Conservation (phyloP, 2,888 invertebrate genomes). For the Parasteatoda lunata region DNA sequence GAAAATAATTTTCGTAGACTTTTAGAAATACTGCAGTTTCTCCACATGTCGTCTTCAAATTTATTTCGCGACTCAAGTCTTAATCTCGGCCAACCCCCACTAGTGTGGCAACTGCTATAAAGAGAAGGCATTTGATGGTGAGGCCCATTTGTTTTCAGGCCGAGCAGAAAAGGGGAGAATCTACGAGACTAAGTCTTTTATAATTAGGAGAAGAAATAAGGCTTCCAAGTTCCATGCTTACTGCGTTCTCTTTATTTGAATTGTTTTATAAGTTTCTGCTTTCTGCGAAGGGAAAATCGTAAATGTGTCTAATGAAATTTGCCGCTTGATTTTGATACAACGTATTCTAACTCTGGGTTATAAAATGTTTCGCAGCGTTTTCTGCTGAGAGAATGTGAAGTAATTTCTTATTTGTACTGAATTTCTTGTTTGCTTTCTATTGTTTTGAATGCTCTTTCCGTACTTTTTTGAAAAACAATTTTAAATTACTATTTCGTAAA, state of each 20-base stretch:
- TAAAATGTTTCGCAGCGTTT: no score
- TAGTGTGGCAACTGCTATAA: background rate
- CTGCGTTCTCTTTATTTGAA: background rate
- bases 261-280: background rate
- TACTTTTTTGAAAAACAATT: no score
- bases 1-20: background rate
- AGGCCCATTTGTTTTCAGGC: background rate
- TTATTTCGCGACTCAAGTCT: background rate
- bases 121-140: background rate
- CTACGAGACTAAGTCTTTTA: background rate
- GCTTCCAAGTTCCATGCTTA: background rate
- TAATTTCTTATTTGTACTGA: no score
- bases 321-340: background rate
- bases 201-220: conserved; percentile 5
- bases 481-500: no score
- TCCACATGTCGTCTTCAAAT: background rate
- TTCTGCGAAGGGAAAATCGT: background rate
- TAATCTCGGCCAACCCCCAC: background rate
- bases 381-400: no score
- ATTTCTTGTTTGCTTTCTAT: no score
- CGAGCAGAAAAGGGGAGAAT: background rate
- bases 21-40: background rate
- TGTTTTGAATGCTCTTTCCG: no score
- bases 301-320: background rate
- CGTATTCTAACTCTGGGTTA: no score